These are phyloP conservation scores for Orthonychiurus folsomi DNA, from an alignment of 2,888 invertebrate genomes.

Conservation along the genomic window DNA sequence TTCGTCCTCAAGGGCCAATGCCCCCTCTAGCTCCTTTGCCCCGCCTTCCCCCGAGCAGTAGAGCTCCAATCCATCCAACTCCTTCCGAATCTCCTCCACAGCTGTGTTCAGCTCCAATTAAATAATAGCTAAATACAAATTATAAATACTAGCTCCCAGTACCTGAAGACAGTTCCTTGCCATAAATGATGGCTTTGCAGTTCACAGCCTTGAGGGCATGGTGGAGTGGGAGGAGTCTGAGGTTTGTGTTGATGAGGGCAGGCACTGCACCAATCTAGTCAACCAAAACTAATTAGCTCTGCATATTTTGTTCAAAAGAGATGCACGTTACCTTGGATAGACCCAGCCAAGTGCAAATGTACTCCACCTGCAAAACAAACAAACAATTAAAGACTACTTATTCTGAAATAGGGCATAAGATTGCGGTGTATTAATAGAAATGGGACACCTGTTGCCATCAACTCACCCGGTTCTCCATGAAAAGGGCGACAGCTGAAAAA, in stretches of 20 bases:
- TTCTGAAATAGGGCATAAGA: no score
- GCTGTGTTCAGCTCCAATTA: constrained; percentile 1
- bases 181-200: constrained; percentile 6
- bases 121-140: neutral
- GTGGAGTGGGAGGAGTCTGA: constrained; percentile 67
- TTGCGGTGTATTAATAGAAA: no score
- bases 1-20: neutral
- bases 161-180: neutral
- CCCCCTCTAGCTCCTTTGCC: neutral
- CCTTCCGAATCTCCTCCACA: neutral
- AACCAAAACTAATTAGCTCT: neutral
- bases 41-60: neutral
- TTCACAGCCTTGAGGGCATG: constrained; percentile 60
- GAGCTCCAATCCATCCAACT: neutral
- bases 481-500: constrained; percentile 76
- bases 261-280: constrained; percentile 64
- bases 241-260: constrained; percentile 88
- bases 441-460: no score
- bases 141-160: neutral
- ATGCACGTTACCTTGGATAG: constrained; percentile 45
- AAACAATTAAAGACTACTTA: no score
- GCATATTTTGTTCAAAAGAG: neutral
- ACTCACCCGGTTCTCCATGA: constrained; percentile 85
- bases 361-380: no score
- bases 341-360: constrained; percentile 85